Evolutionary conservation across 2,113 vertebrate genomes (phyloP).

Genomic region (Siniperca knerii): DNA sequence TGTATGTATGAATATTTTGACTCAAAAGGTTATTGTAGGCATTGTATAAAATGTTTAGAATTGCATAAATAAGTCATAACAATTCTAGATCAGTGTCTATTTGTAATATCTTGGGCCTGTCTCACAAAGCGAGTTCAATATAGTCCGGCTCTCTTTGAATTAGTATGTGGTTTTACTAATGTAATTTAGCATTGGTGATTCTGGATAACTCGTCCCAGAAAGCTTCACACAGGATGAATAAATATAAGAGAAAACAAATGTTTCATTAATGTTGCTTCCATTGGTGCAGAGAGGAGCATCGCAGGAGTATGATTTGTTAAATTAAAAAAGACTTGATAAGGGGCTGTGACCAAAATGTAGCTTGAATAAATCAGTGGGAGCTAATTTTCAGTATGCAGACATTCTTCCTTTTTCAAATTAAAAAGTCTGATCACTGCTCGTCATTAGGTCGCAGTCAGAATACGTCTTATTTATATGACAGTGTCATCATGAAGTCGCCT

Average conservation of each 20-base stretch:
- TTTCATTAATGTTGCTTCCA: constrained; percentile 14
- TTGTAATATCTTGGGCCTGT: constrained; percentile 36
- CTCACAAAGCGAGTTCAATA: constrained; percentile 55
- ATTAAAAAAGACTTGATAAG: constrained; percentile 24
- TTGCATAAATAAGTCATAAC: not conserved
- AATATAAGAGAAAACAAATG: not conserved
- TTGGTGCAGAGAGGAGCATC: not conserved
- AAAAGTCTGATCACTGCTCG: constrained; percentile 12
- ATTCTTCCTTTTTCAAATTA: constrained; percentile 22
- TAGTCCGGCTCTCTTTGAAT: not conserved
- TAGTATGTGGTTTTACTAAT: not conserved
- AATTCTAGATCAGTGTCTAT: not conserved
- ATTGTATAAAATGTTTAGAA: constrained; percentile 8
- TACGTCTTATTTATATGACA: constrained; percentile 24
- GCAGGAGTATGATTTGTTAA: constrained; percentile 17
- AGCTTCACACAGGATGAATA: not conserved
- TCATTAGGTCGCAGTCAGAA: constrained; percentile 10
- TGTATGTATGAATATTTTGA: not conserved
- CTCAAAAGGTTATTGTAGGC: not conserved
- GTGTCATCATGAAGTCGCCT: constrained; percentile 13
- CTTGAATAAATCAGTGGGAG: constrained; percentile 40
- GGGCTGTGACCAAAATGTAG: constrained; percentile 22
- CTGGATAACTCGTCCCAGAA: not conserved
- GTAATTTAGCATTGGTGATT: not conserved
- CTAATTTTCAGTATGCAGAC: constrained; percentile 25